These are phyloP conservation scores for Ochotona princeps DNA, from an alignment of 2,113 vertebrate genomes.

Conservation along the genomic window DNA sequence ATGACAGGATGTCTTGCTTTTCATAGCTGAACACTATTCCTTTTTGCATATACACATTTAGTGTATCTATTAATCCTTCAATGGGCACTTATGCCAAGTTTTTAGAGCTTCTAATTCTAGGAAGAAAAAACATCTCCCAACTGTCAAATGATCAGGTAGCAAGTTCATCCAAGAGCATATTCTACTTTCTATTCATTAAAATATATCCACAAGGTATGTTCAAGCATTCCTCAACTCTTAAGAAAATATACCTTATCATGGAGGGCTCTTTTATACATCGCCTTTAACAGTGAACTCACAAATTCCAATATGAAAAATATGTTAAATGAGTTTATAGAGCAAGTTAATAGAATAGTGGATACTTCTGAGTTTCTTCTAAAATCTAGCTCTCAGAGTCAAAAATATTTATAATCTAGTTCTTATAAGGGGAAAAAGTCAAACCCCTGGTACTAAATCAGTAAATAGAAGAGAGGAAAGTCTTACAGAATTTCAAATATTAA, in stretches of 20 bases:
- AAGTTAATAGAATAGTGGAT: neutral
- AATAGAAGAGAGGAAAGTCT: neutral
- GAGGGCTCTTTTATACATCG: neutral
- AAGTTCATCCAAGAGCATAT: neutral
- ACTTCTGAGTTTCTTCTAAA: conserved; percentile 1
- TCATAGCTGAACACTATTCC: too few species aligned
- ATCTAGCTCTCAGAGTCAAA: neutral
- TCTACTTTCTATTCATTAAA: conserved; percentile 27
- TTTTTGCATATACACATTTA: too few species aligned
- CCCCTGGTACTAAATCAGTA: neutral
- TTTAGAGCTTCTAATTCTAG: neutral
- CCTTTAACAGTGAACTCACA: neutral
- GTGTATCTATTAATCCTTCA: too few species aligned
- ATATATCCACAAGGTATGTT: neutral
- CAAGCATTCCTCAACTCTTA: neutral
- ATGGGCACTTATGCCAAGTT: neutral
- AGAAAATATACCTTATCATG: neutral
- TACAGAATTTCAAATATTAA: conserved; percentile 40
- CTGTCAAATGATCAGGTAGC: conserved; percentile 20
- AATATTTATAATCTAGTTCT: neutral
- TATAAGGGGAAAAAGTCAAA: neutral
- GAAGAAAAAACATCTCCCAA: neutral
- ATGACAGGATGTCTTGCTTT: too few species aligned
- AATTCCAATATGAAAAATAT: conserved; percentile 15
- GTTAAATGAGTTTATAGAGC: neutral